phyloP scores from a whole-genome alignment of 2,113 vertebrate genomes.

The Hyla sarda region DNA sequence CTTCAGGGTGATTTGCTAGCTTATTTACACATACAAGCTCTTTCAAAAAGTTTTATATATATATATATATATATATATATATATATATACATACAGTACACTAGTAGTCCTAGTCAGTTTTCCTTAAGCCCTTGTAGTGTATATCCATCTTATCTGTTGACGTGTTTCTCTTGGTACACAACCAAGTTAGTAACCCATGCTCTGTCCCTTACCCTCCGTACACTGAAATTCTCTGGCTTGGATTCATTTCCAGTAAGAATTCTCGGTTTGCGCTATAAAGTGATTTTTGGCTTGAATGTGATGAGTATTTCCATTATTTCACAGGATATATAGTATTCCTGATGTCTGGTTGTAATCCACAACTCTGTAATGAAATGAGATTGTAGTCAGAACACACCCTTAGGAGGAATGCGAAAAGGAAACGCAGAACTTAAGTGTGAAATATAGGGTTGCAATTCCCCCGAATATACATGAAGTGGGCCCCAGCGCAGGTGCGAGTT shows the following conservation, averaged over 20 bases:
- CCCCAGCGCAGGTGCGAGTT: slow-evolving; percentile 24
- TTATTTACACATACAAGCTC: not conserved
- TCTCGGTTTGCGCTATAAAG: not conserved
- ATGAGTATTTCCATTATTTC: slow-evolving; percentile 39
- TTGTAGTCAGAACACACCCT: slow-evolving; percentile 15
- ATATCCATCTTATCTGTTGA: not conserved
- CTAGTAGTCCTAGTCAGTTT: not conserved
- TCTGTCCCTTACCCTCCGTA: not conserved
- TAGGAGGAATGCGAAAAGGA: slow-evolving; percentile 28
- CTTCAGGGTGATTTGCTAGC: not conserved
- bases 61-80: no score
- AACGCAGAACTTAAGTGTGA: slow-evolving; percentile 14
- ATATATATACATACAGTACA: not conserved
- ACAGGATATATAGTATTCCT: not conserved
- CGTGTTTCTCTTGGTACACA: not conserved
- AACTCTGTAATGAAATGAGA: slow-evolving; percentile 36
- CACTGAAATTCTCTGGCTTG: not conserved
- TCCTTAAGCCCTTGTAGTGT: no score
- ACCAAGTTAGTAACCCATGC: not conserved
- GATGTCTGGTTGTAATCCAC: slow-evolving; percentile 39
- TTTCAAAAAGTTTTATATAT: no score
- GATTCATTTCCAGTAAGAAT: not conserved
- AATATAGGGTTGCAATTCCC: slow-evolving; percentile 31
- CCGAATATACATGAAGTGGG: not conserved
- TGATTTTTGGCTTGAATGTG: not conserved